Evolutionary conservation across 2,113 vertebrate genomes (phyloP).

Genomic region (Scophthalmus maximus): DNA sequence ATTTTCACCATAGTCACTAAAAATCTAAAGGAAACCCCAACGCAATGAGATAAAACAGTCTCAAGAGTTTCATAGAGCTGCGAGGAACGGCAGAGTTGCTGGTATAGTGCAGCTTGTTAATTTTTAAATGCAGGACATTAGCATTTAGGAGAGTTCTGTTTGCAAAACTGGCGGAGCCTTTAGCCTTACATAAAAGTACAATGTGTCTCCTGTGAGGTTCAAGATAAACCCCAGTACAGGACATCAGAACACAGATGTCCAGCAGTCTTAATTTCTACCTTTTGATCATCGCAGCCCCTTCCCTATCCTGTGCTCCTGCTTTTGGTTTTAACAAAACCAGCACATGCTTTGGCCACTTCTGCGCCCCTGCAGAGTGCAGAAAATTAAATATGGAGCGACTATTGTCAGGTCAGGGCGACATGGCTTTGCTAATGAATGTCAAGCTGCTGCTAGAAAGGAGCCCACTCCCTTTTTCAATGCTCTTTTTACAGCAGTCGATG

Average conservation of each 20-base stretch:
- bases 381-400: conserved; percentile 88
- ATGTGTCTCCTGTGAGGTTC: neutral
- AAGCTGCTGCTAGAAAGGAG: conserved; percentile 64
- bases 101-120: too few species aligned
- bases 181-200: neutral
- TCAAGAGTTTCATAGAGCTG: too few species aligned
- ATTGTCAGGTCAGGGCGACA: conserved; percentile 82
- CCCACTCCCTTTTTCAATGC: conserved; percentile 57
- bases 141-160: too few species aligned
- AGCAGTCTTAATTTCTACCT: conserved; percentile 5
- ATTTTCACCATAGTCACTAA: too few species aligned
- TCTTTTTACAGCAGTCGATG: conserved; percentile 77
- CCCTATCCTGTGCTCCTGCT: conserved; percentile 54
- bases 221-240: neutral
- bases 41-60: too few species aligned
- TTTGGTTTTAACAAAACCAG: conserved; percentile 85
- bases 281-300: conserved; percentile 43
- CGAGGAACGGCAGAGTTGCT: too few species aligned
- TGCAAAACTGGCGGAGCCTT: neutral
- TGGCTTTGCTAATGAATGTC: conserved; percentile 83
- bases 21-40: too few species aligned
- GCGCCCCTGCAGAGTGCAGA: conserved; percentile 66
- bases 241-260: conserved; percentile 10
- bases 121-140: too few species aligned
- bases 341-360: conserved; percentile 80